phyloP scores from a whole-genome alignment of 2,888 invertebrate species.

The Charanyca ferruginea region DNA sequence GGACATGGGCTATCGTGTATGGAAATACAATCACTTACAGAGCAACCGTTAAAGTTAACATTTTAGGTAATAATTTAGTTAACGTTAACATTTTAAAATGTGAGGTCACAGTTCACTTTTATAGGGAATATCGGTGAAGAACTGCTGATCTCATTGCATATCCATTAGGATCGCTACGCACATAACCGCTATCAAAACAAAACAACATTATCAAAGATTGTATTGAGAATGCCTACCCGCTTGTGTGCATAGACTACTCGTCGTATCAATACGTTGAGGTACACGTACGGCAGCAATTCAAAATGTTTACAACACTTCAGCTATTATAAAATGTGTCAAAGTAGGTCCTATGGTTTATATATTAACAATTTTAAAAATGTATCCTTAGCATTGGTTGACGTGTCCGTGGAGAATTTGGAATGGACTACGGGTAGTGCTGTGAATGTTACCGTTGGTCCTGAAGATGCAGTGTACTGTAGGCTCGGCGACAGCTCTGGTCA shows the following conservation, averaged over 20 bases:
- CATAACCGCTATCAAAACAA: too few species aligned
- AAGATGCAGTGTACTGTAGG: slow-evolving; percentile 79
- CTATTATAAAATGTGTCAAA: too few species aligned
- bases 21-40: slow-evolving; percentile 73
- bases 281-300: too few species aligned
- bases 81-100: not conserved
- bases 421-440: slow-evolving; percentile 69
- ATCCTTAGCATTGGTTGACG: slow-evolving; percentile 23
- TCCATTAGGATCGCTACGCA: too few species aligned
- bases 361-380: not conserved
- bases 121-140: too few species aligned
- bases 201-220: too few species aligned
- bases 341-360: too few species aligned
- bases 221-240: too few species aligned
- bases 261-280: too few species aligned
- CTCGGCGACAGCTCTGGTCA: slow-evolving; percentile 68
- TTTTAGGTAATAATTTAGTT: slow-evolving; percentile 72
- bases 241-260: too few species aligned
- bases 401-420: slow-evolving; percentile 18
- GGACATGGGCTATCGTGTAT: slow-evolving; percentile 79
- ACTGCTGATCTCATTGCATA: too few species aligned
- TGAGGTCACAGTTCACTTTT: too few species aligned
- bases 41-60: slow-evolving; percentile 72
- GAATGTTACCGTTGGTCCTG: slow-evolving; percentile 73
- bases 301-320: not conserved